phyloP scores from a whole-genome alignment of 2,113 vertebrate species.

The Anolis sagrei region DNA sequence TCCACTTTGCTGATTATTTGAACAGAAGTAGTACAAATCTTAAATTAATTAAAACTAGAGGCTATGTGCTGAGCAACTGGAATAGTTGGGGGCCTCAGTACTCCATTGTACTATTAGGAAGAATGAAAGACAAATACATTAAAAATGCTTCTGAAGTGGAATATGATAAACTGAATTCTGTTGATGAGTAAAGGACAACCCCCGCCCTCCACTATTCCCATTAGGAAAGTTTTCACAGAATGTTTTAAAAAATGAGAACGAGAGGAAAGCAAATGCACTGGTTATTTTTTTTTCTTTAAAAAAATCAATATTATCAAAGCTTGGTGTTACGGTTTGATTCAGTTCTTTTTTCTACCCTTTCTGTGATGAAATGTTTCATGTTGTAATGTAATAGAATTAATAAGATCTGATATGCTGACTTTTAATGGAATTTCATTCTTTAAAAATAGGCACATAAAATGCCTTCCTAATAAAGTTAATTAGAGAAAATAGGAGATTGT shows the following conservation, averaged over 20 bases:
- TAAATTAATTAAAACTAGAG: not conserved
- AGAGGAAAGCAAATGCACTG: conserved; percentile 64
- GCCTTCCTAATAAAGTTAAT: conserved; percentile 82
- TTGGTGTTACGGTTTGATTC: conserved; percentile 71
- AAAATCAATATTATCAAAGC: conserved; percentile 73
- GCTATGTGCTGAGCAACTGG: conserved; percentile 45
- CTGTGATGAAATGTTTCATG: conserved; percentile 73
- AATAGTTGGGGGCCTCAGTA: conserved; percentile 9
- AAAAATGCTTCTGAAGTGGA: conserved; percentile 48
- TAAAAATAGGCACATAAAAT: conserved; percentile 79
- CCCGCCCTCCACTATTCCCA: conserved; percentile 1
- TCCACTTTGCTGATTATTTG: not conserved
- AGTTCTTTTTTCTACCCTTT: conserved; percentile 59
- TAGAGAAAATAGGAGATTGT: conserved; percentile 81
- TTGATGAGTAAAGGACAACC: conserved; percentile 60
- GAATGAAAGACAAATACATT: conserved; percentile 42
- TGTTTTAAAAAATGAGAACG: conserved; percentile 64
- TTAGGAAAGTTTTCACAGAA: conserved; percentile 58
- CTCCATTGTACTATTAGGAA: not conserved
- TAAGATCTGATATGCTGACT: conserved; percentile 80
- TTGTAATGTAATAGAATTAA: conserved; percentile 78
- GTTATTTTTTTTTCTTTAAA: conserved; percentile 26
- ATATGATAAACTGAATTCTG: conserved; percentile 54
- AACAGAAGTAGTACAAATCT: not conserved
- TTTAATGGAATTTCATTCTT: conserved; percentile 82